Conservation (phyloP, 1,140 invertebrate genomes). For the Saccostrea cuccullata region DNA sequence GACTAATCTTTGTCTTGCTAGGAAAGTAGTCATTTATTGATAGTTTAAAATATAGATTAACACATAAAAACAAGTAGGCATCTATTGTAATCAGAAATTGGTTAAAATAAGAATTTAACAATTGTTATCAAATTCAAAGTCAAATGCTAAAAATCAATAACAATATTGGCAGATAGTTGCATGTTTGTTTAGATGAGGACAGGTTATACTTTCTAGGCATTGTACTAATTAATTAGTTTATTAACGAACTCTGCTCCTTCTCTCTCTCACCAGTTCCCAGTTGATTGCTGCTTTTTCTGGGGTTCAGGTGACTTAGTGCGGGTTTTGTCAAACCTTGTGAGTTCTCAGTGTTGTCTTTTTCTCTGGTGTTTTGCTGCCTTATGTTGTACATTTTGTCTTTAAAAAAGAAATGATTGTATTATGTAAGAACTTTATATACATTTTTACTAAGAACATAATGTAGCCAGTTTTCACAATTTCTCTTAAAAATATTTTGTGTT, state of each 20-base stretch:
- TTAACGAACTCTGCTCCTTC: not conserved
- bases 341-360: constrained; percentile 39
- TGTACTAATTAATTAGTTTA: constrained; percentile 9
- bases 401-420: not conserved
- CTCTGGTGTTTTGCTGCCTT: not conserved
- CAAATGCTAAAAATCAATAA: not conserved
- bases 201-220: not conserved
- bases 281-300: constrained; percentile 45
- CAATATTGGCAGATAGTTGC: not conserved
- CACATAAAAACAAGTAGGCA: not conserved
- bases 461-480: no score
- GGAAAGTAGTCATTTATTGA: not conserved
- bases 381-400: constrained; percentile 5
- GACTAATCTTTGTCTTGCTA: not conserved
- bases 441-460: no score
- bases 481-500: no score
- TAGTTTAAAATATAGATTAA: not conserved
- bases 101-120: not conserved
- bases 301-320: constrained; percentile 41
- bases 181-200: not conserved
- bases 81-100: not conserved
- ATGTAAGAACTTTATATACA: no score
- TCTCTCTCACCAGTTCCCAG: constrained; percentile 13
- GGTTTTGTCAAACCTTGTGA: constrained; percentile 34
- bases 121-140: no score